phyloP scores from a whole-genome alignment of 2,888 invertebrate species.

The Drosophila recens region DNA sequence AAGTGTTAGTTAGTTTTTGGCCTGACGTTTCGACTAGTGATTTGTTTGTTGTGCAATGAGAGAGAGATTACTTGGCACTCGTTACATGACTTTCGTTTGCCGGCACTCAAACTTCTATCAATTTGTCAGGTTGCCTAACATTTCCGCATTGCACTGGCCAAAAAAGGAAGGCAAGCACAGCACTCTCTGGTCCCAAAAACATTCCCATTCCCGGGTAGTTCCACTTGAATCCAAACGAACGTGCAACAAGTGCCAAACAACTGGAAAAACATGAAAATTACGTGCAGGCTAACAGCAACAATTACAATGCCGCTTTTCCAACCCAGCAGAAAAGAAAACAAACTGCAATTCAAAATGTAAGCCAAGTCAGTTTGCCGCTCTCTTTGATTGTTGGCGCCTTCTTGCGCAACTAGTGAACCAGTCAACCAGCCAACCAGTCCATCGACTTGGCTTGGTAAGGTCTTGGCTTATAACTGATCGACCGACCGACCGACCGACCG shows the following conservation, averaged over 20 bases:
- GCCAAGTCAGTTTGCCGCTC: conserved; percentile 26
- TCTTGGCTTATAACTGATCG: conserved; percentile 9
- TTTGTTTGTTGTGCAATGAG: conserved; percentile 47
- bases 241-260: conserved; percentile 50
- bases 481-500: conserved; percentile 33
- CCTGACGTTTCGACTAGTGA: conserved; percentile 62
- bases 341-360: conserved; percentile 36
- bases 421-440: conserved; percentile 17
- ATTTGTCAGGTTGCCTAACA: conserved; percentile 51
- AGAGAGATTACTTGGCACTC: conserved; percentile 5
- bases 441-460: conserved; percentile 27
- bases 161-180: conserved; percentile 25
- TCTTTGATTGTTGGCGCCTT: conserved; percentile 32
- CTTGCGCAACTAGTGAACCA: conserved; percentile 56
- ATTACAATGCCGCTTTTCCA: conserved; percentile 16
- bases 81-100: conserved; percentile 37
- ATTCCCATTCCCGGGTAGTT: conserved; percentile 10
- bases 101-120: conserved; percentile 57
- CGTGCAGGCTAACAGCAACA: conserved; percentile 1
- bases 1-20: conserved; percentile 42
- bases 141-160: conserved; percentile 64
- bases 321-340: conserved; percentile 15
- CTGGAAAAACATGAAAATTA: conserved; percentile 60
- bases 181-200: conserved; percentile 13
- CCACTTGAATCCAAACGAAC: conserved; percentile 11